Evolutionary conservation across 2,888 invertebrate species (phyloP), one percentile per base, ranked within the genome.

Genomic region (Leptopilina myrica): DNA sequence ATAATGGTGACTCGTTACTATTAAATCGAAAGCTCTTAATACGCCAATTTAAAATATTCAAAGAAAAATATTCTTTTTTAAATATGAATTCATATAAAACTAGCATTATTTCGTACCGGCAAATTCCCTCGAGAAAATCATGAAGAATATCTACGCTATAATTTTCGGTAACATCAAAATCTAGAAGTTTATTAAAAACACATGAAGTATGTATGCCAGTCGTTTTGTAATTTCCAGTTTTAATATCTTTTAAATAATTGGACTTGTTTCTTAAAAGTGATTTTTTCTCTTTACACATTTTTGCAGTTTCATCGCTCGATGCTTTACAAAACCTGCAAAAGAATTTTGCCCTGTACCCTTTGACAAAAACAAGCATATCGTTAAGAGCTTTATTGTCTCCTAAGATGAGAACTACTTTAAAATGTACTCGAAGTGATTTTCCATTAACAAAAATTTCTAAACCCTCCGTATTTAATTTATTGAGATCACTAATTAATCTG

Each of bases 301-400:
- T n/a, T 59, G 33, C 20, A 6, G 56, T 73, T 56, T 20, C 9
- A 56, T 53, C 8, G 8, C 33, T 73, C 5, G 73, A 40, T n/a
- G 64, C 46, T 76, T 64, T 43, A 20, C 66, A 78, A 76, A 78
- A 78, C 26, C 78, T 40, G 15, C 64, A 75, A 14, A 76, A 65
- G 33, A 64, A 64, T 3, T 53, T 64, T n/a, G 40, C 75, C 11
- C 66, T 77, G 33, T 80, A 81, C 49, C 64, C 64, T 76, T 80
- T 64, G 1, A 59, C 53, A 73, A 80, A 81, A 43, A 78, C 78
- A 0, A 80, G 64, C 33, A 81, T 77, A 7, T 53, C n/a, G 76
- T 81, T 66, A 33, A 81, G 65, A 1, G 64, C 69, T 15, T 76
- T 49, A 76, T 78, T 81, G 11, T 82, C 78, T 15, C 81, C 78